Evolutionary conservation across 37 sponge, comb jelly and placozoan species (phyloP).

Genomic region (Amphimedon queenslandica): DNA sequence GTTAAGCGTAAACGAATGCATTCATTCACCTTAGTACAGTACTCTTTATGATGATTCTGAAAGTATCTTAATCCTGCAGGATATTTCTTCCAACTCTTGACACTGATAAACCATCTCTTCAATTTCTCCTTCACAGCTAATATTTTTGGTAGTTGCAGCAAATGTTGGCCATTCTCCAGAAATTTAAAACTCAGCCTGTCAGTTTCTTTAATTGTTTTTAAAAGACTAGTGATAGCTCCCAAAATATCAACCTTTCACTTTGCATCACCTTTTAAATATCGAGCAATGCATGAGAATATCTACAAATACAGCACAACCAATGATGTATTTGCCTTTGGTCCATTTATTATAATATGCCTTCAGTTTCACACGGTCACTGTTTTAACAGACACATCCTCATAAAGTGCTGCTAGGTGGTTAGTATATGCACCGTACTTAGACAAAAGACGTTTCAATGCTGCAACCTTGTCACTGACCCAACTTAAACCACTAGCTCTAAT

Average conservation of each 20-base stretch:
- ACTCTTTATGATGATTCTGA: conserved; percentile 18
- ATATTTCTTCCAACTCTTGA: conserved; percentile 30
- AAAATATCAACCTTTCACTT: conserved; percentile 19
- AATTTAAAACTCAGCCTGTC: conserved; percentile 22
- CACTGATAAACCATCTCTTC: conserved; percentile 7
- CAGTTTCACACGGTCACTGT: conserved; percentile 51
- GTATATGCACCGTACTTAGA: conserved; percentile 65
- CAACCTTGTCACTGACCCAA: conserved; percentile 28
- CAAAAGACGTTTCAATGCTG: conserved; percentile 44
- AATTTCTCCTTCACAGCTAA: not conserved
- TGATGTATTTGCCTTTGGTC: conserved; percentile 59
- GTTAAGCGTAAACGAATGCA: not conserved
- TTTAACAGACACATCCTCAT: conserved; percentile 42
- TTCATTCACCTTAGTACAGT: conserved; percentile 5
- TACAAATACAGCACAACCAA: conserved; percentile 69
- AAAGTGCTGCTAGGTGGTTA: conserved; percentile 33
- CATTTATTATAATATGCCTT: conserved; percentile 45
- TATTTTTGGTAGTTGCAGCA: not conserved
- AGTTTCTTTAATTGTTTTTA: conserved; percentile 23
- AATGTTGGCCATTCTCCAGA: conserved; percentile 12
- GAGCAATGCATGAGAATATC: conserved; percentile 43
- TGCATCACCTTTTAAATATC: conserved; percentile 51
- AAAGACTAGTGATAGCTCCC: conserved; percentile 24
- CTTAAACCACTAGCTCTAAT: conserved; percentile 16
- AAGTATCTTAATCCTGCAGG: conserved; percentile 19